Percentiles rank a stretch among this genome's conserved stretches.
Evolutionary conservation across 2,113 vertebrate genomes (phyloP).

Genomic region (Tonatia bakeri): DNA sequence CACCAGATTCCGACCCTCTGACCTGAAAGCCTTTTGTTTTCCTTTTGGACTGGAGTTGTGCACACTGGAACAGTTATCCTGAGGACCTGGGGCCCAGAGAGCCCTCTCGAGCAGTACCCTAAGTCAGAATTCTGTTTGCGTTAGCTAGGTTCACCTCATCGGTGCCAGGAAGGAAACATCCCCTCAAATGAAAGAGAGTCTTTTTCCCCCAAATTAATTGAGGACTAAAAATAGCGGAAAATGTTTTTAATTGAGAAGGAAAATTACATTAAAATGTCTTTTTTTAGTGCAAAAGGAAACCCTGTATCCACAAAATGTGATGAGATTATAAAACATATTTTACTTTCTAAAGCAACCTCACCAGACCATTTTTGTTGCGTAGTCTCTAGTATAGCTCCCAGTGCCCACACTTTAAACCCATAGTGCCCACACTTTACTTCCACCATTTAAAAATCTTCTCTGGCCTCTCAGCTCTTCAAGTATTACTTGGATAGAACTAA

Average conservation of each 20-base stretch:
- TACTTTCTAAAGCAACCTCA: neutral
- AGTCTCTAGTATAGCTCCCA: neutral
- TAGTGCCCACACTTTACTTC: neutral
- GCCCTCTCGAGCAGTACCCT: neutral
- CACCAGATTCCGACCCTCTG: neutral
- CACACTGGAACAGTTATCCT: neutral
- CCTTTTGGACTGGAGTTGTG: neutral
- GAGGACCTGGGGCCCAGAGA: neutral
- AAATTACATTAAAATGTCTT: neutral
- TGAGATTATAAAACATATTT: neutral
- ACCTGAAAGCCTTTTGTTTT: neutral
- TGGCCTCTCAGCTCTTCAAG: neutral
- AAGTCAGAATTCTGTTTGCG: neutral
- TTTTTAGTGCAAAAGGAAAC: neutral
- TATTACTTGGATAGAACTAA: neutral
- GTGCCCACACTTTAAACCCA: neutral
- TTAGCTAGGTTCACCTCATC: neutral
- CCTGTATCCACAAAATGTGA: neutral
- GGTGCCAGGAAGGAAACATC: neutral
- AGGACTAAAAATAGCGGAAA: neutral
- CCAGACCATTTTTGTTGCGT: neutral
- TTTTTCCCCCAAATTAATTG: neutral
- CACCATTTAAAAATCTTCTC: neutral
- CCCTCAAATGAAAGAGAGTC: neutral
- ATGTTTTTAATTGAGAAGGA: neutral